These are phyloP conservation scores for Dermatemys mawii DNA, from an alignment of 2,113 vertebrate species.

Conservation along the genomic window DNA sequence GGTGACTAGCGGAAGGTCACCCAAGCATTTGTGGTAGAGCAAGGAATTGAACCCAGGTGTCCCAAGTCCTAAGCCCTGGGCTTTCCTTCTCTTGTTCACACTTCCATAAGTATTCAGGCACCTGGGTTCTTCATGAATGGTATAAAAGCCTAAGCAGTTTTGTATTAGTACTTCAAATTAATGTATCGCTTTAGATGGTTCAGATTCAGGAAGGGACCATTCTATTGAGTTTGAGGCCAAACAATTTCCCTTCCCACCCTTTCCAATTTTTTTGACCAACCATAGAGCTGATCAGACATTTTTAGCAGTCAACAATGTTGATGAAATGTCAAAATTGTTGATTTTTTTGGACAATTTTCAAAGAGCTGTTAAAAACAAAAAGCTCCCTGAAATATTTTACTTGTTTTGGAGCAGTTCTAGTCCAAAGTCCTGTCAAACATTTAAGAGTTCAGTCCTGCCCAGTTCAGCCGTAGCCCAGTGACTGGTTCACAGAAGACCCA, in stretches of 20 bases:
- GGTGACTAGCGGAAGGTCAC: background rate
- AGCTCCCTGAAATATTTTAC: background rate
- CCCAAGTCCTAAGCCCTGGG: background rate
- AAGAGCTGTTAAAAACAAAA: background rate
- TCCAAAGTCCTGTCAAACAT: background rate
- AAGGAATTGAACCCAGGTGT: background rate
- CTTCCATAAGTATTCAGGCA: background rate
- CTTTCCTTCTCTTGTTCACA: background rate
- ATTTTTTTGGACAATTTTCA: background rate
- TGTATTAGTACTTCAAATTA: background rate
- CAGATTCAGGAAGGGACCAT: background rate
- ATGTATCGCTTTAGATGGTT: background rate
- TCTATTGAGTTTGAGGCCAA: background rate
- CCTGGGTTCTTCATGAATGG: background rate
- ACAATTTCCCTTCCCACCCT: background rate
- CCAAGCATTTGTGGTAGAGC: background rate
- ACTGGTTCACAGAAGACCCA: no score
- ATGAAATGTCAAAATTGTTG: no score
- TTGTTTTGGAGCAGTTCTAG: background rate
- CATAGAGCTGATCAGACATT: background rate
- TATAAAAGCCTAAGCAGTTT: background rate
- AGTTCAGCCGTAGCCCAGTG: background rate
- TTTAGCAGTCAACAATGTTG: background rate
- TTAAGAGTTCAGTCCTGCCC: background rate
- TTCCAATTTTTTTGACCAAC: background rate